Conservation (phyloP, 2,113 vertebrate species). For the Scalopus aquaticus region DNA sequence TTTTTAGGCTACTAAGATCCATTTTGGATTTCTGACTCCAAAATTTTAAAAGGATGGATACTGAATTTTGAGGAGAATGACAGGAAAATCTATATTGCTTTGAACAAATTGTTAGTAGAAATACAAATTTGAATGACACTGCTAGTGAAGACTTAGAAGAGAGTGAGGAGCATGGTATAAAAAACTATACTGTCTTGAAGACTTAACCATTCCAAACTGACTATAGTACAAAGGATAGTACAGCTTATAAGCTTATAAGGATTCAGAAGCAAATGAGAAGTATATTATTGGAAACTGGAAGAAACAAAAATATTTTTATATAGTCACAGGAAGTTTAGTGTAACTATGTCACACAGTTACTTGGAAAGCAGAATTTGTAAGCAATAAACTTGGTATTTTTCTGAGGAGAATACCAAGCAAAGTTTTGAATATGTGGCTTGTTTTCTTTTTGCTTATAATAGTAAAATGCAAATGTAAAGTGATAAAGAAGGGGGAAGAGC, state of each 20-base stretch:
- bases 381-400: neutral
- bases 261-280: neutral
- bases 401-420: neutral
- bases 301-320: neutral
- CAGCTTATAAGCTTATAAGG: neutral
- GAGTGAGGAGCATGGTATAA: neutral
- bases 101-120: neutral
- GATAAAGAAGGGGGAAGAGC: neutral
- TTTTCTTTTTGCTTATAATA: neutral
- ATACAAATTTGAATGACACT: neutral
- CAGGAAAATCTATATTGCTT: neutral
- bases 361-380: neutral
- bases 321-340: neutral
- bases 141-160: neutral
- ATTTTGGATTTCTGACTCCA: neutral
- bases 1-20: neutral
- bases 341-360: neutral
- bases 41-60: neutral
- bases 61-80: neutral
- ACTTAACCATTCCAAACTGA: neutral
- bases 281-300: neutral
- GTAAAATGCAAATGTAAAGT: neutral
- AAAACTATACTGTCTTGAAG: neutral
- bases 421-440: neutral
- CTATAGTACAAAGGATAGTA: neutral